Evolutionary conservation across 2,888 invertebrate species (phyloP).

Genomic region (Eurytoma californica): DNA sequence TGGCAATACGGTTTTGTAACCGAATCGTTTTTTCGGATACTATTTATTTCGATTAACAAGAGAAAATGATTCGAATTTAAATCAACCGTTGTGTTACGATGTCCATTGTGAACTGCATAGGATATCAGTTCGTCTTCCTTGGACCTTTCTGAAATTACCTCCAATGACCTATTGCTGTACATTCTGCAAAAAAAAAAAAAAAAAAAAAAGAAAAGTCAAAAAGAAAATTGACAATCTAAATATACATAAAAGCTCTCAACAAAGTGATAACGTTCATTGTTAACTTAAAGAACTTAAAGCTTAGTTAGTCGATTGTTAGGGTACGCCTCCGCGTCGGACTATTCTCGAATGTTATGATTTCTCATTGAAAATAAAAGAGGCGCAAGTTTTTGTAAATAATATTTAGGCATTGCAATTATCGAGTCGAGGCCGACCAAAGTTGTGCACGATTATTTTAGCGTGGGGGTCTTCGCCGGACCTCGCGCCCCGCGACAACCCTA

Average conservation of each 20-base stretch:
- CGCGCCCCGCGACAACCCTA: constrained; percentile 15
- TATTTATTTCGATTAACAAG: constrained; percentile 76
- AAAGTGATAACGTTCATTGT: constrained; percentile 48
- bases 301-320: constrained; percentile 41
- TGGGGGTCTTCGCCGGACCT: constrained; percentile 12
- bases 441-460: constrained; percentile 5
- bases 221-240: constrained; percentile 51
- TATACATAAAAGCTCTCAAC: constrained; percentile 33
- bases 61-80: constrained; percentile 24
- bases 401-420: constrained; percentile 44
- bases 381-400: constrained; percentile 52
- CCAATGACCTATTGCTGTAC: constrained; percentile 26
- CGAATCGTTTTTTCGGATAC: constrained; percentile 65
- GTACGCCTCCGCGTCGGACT: constrained; percentile 30
- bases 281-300: constrained; percentile 45
- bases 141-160: constrained; percentile 23
- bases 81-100: neutral
- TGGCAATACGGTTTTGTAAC: constrained; percentile 32
- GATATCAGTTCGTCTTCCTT: constrained; percentile 46
- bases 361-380: constrained; percentile 18
- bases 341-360: constrained; percentile 32
- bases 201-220: constrained; percentile 2
- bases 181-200: constrained; percentile 43
- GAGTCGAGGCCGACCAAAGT: constrained; percentile 19
- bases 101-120: neutral